phyloP scores from a whole-genome alignment of 2,113 vertebrate species.

The Carollia perspicillata region DNA sequence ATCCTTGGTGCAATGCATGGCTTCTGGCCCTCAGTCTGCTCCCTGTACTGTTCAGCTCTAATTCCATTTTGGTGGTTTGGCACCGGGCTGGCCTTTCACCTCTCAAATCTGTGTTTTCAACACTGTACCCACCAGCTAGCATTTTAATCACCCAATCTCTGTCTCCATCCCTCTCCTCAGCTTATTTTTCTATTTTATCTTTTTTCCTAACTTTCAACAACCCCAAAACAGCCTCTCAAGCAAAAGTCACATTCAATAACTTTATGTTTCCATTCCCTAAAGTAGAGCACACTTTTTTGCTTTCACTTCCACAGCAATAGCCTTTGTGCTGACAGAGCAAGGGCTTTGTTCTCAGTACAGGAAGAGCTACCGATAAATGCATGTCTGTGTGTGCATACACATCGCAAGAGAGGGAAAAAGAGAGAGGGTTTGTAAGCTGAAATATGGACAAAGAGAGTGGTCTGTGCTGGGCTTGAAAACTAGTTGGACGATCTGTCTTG shows the following conservation, averaged over 20 bases:
- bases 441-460: background rate
- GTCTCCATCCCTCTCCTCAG: background rate
- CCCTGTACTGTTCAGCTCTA: constrained; percentile 56
- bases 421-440: background rate
- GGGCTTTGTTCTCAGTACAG: constrained; percentile 40
- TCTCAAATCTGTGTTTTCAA: constrained; percentile 52
- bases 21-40: constrained; percentile 49
- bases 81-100: background rate
- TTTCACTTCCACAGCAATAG: background rate
- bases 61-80: constrained; percentile 41
- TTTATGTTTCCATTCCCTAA: constrained; percentile 44
- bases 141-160: constrained; percentile 21
- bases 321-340: constrained; percentile 44
- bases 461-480: background rate
- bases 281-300: background rate
- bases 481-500: constrained; percentile 43
- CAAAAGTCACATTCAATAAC: constrained; percentile 49
- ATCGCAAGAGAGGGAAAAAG: background rate
- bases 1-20: background rate
- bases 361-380: constrained; percentile 10
- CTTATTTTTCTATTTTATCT: background rate
- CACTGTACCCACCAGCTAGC: background rate
- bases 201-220: constrained; percentile 27
- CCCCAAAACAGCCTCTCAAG: constrained; percentile 24
- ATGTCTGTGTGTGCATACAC: background rate